Evolutionary conservation across 2,797 vertebrate species (phyloP).

Genomic region (Novumbra hubbsi): DNA sequence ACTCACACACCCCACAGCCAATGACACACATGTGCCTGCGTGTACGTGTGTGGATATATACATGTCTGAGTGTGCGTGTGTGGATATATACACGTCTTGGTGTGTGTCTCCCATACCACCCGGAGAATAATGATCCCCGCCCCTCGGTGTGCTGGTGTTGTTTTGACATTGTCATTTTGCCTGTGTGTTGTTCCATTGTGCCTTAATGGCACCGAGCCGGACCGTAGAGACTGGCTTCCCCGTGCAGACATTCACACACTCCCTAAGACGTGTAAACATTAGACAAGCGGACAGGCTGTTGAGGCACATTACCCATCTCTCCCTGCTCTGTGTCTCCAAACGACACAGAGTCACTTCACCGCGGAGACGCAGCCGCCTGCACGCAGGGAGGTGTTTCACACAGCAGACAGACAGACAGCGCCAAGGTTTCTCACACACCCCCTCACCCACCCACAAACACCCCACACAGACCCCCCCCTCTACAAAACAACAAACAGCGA

Average conservation of each 20-base stretch:
- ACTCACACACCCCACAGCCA: slow-evolving; percentile 31
- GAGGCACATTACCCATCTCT: slow-evolving; percentile 49
- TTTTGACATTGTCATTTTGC: no score
- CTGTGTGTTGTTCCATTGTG: background rate
- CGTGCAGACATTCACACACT: slow-evolving; percentile 9
- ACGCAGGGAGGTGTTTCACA: slow-evolving; percentile 31
- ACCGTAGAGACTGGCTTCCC: background rate
- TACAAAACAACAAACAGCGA: background rate
- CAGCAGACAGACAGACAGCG: slow-evolving; percentile 30
- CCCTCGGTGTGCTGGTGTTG: background rate
- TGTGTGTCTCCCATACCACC: slow-evolving; percentile 16
- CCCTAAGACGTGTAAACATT: slow-evolving; percentile 27
- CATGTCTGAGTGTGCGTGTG: no score
- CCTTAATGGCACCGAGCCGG: background rate
- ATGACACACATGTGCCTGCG: no score
- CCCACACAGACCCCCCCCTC: no score
- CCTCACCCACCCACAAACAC: background rate
- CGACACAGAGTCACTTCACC: slow-evolving; percentile 57
- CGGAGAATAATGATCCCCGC: background rate
- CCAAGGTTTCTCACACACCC: slow-evolving; percentile 16
- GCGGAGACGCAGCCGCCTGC: slow-evolving; percentile 37
- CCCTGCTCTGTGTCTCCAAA: slow-evolving; percentile 40
- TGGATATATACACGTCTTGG: background rate
- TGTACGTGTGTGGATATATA: no score
- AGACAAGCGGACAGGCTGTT: slow-evolving; percentile 53